Evolutionary conservation across 2,113 vertebrate genomes (phyloP).

Genomic region (Gallinago undulata): DNA sequence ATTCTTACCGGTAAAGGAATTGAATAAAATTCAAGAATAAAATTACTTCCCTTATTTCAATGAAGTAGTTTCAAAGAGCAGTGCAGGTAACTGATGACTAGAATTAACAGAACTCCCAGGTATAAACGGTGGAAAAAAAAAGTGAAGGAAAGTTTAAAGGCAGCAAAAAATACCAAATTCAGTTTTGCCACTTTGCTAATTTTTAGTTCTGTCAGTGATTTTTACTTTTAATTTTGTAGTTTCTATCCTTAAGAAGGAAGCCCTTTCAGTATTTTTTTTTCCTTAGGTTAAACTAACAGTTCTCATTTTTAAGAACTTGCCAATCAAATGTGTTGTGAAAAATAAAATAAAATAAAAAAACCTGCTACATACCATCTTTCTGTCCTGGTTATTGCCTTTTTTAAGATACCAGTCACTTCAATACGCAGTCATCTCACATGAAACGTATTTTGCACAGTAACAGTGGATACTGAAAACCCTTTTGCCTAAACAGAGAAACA

Average conservation of each 20-base stretch:
- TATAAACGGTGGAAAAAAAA: rapidly evolving
- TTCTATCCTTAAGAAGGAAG: not conserved
- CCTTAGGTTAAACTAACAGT: not conserved
- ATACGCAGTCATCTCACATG: not conserved
- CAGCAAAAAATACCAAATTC: not conserved
- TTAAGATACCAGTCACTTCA: not conserved
- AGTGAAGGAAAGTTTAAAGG: not conserved
- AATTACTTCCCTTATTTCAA: not conserved
- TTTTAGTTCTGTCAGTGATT: not conserved
- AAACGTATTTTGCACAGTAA: not conserved
- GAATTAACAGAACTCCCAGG: not conserved
- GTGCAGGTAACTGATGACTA: not conserved
- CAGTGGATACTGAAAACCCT: not conserved
- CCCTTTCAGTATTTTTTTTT: not conserved
- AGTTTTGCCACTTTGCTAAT: not conserved
- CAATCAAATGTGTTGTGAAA: not conserved
- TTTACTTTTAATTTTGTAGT: not conserved
- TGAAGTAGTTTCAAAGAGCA: not conserved
- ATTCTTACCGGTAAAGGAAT: not conserved
- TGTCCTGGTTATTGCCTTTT: not conserved
- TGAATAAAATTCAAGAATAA: no score
- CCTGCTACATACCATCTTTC: not conserved
- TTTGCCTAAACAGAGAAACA: not conserved
- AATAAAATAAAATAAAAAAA: not conserved
- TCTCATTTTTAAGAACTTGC: not conserved